phyloP scores from a whole-genome alignment of 92 coral and sea anemone species.

The Micromussa lordhowensis region DNA sequence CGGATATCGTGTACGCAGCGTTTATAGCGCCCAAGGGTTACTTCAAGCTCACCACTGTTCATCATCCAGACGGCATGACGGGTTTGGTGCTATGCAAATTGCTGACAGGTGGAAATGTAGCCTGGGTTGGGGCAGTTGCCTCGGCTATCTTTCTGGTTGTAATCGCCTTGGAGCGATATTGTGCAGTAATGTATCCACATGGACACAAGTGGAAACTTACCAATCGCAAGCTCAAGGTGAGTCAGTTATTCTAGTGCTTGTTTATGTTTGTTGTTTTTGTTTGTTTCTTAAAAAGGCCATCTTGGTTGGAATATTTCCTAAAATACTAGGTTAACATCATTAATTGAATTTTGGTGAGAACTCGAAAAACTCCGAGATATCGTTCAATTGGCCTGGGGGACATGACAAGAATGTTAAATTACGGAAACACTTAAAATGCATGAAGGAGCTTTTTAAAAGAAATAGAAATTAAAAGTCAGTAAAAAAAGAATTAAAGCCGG shows the following conservation, averaged over 20 bases:
- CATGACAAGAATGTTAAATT: too few species aligned
- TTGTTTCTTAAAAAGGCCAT: too few species aligned
- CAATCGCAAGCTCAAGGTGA: neutral
- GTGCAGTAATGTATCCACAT: neutral
- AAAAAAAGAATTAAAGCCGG: too few species aligned
- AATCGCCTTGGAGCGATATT: conserved; percentile 5
- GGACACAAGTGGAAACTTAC: neutral
- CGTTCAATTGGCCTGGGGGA: too few species aligned
- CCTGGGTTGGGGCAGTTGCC: neutral
- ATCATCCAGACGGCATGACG: neutral
- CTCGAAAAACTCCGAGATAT: too few species aligned
- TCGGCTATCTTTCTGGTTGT: neutral
- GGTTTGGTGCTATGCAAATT: neutral
- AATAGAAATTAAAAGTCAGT: too few species aligned
- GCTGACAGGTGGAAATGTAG: neutral
- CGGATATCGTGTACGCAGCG: neutral
- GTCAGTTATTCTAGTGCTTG: neutral
- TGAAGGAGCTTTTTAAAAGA: too few species aligned
- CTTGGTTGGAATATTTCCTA: too few species aligned
- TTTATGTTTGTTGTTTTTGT: neutral
- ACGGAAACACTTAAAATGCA: too few species aligned
- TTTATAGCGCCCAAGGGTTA: neutral
- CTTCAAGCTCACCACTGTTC: neutral
- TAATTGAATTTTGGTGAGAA: too few species aligned
- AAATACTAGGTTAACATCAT: too few species aligned